Percentiles rank a stretch among this genome's conserved stretches.
Conservation (phyloP, 2,888 invertebrate genomes). For the Drosophila recens region DNA sequence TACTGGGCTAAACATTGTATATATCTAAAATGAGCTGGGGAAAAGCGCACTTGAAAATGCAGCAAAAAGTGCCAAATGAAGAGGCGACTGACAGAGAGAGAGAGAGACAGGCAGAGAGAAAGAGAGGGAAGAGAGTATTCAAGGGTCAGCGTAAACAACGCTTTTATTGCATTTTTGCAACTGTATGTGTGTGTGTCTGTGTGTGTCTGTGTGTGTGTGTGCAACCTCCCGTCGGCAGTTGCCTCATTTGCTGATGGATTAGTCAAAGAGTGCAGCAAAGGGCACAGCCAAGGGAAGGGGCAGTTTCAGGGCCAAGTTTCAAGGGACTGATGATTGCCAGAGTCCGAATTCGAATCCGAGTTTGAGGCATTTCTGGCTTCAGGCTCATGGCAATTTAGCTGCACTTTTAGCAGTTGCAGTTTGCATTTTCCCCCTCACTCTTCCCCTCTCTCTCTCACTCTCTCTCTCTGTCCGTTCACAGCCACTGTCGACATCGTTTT, state of each 20-base stretch:
- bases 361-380: constrained; percentile 19
- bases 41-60: constrained; percentile 67
- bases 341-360: constrained; percentile 17
- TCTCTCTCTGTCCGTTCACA: too few relatives aligned
- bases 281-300: constrained; percentile 19
- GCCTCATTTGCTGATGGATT: constrained; percentile 80
- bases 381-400: constrained; percentile 45
- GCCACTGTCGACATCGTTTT: constrained; percentile 27
- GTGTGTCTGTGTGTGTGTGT: constrained; percentile 33
- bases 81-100: constrained; percentile 2
- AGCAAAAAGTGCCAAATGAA: constrained; percentile 59
- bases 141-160: constrained; percentile 59
- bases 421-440: constrained; percentile 21
- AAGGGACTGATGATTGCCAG: constrained; percentile 36
- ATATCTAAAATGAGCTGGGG: constrained; percentile 53
- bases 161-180: constrained; percentile 60
- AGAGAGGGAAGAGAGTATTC: constrained; percentile 24
- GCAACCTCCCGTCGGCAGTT: constrained; percentile 60
- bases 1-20: not conserved
- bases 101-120: constrained; percentile 8
- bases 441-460: not conserved
- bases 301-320: constrained; percentile 30
- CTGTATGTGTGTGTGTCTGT: constrained; percentile 19
- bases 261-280: constrained; percentile 75
- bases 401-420: constrained; percentile 36